Base-by-base conservation (phyloP, 2,888 invertebrate species). In the Creontiades dilutus region DNA sequence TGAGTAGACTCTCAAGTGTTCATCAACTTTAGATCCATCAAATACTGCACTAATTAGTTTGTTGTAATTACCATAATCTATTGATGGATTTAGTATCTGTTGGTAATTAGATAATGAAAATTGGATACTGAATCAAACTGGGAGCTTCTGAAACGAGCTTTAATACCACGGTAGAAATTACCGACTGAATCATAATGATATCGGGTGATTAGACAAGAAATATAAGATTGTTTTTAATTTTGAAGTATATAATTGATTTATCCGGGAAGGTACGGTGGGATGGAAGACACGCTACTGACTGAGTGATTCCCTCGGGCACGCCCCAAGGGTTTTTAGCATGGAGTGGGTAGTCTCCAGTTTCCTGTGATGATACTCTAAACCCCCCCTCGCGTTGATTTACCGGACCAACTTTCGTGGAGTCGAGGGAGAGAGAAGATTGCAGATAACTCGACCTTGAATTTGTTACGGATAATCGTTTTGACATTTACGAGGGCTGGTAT, bases 381-480 rank as follows among this genome's bases (percentile, higher is more conserved):
- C 0, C 19, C n/a, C 68, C 27, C 23, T 68, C 16, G 37, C 57
- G 5, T 68, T 68, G 68, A 68, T 68, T 68, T 68, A 68, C 68
- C 13, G 23, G 9, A 4, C 23, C 68, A 68, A 68, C 19, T 7
- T 68, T 68, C 68, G 68, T 27, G 19, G 19, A 13, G 27, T 23
- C 23, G 5, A 11, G 23, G 19, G 19, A n/a, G 68, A 68, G 27
- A 13, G 68, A 23, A 68, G 68, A 68, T 68, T 68, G 68, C 68
- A 68, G 68, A 68, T 68, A 68, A 23, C 23, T 19, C 68, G 68
- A 68, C 68, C 68, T 68, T 68, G 68, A 68, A 68, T 68, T 68
- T 68, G 68, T 68, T 68, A 68, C 68, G 23, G 23, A 23, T 68
- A 68, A 68, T 68, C 23, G 68, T 68, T 68, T 68, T 68, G 68